Evolutionary conservation across 2,888 invertebrate genomes (phyloP), one percentile per base, ranked within the genome.

Genomic region (Rhodophaea formosa): DNA sequence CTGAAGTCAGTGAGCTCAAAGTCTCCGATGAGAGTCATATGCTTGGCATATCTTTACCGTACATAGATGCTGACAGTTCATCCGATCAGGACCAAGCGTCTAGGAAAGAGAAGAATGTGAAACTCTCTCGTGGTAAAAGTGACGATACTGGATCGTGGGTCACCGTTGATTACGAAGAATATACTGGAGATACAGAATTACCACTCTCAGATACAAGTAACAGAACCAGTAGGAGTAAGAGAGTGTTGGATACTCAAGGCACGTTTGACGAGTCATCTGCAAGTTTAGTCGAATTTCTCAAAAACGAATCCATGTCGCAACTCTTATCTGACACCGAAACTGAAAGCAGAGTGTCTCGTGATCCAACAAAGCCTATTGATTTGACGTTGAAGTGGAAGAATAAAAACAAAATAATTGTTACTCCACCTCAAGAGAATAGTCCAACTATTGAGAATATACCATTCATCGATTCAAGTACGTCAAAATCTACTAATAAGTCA

Each of bases 81-180:
- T 84, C 88, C 69, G 85, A 91, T 63, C 90, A 89, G 74, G 90
- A 90, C 61, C 88, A 85, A 62, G 74, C 67, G 56, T 82, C 82
- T 8, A 86, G 69, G 66, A 78, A 71, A 60, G 76, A 79, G 15
- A 74, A 76, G 49, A 80, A 77, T 61, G 60, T 64, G 0, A 84
- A 77, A 61, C 66, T 88, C 8, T 66, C 69, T 39, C 91, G 93
- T 3, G 93, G 93, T 60, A 88, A 89, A 68, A 95, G 94, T 66
- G 94, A 94, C 75, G 95, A 95, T 71, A 94, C 94, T 0, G 93
- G 92, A 1, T 95, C 95, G 1, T 95, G 93, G 93, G 89, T 94
- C 65, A 94, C 94, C 0, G 92, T 93, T 2, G 95, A 95, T 68
- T 93, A 93, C 72, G 94, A 95, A 63, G 94, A 95, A 70, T 92